A percentile compares a stretch with the other conserved stretches of the same genome.
phyloP scores from a whole-genome alignment of 2,797 vertebrate species.

The Propithecus perrieri region DNA sequence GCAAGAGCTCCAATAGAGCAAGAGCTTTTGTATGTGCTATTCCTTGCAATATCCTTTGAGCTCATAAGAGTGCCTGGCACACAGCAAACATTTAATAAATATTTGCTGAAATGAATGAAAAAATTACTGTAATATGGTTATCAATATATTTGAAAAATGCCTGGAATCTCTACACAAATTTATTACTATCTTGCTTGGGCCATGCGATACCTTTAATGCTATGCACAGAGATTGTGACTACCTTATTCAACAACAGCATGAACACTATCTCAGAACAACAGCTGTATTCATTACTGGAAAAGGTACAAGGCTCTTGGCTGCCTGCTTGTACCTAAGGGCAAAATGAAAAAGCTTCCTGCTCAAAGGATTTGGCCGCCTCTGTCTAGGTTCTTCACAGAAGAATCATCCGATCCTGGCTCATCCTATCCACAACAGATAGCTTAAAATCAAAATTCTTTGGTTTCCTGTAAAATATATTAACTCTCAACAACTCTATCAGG shows the following conservation, averaged over 20 bases:
- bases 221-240: neutral
- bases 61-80: neutral
- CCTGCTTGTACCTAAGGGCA: neutral
- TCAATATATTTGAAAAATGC: neutral
- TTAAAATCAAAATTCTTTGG: neutral
- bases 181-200: neutral
- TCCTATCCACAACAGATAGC: neutral
- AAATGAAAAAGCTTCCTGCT: neutral
- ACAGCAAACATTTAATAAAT: neutral
- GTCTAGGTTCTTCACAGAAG: neutral
- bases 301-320: neutral
- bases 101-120: neutral
- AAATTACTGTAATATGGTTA: neutral
- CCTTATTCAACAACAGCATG: neutral
- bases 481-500: neutral
- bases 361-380: neutral
- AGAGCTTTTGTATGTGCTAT: neutral
- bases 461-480: neutral
- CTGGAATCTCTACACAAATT: neutral
- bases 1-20: neutral
- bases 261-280: neutral
- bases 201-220: neutral
- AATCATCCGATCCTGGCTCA: neutral
- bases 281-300: neutral
- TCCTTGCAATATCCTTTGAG: neutral